These are phyloP conservation scores for Sebastes itinus DNA, from an alignment of 2,797 vertebrate genomes.

Conservation along the genomic window DNA sequence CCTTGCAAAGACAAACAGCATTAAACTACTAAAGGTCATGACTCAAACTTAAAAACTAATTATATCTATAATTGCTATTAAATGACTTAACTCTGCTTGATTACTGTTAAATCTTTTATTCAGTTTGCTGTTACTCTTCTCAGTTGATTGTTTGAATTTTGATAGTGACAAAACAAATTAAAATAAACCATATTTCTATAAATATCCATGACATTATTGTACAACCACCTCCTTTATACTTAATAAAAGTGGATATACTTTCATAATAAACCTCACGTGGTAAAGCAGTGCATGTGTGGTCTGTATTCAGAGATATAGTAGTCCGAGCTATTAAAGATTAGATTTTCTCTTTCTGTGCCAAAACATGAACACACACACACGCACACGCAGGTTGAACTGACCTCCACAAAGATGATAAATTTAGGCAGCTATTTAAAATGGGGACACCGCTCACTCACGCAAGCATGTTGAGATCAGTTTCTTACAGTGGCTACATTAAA, in stretches of 20 bases:
- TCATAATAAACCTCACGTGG: not conserved
- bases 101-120: not conserved
- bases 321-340: not conserved
- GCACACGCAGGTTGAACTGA: slow-evolving; percentile 70
- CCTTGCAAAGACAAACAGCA: slow-evolving; percentile 4
- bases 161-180: not conserved
- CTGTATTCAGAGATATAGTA: not conserved
- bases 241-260: not conserved
- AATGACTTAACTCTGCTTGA: not conserved
- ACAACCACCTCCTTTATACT: not conserved
- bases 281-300: not conserved
- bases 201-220: not conserved
- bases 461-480: slow-evolving; percentile 86
- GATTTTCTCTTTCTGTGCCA: slow-evolving; percentile 16
- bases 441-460: slow-evolving; percentile 80
- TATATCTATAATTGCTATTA: not conserved
- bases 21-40: slow-evolving; percentile 3
- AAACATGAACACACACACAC: slow-evolving; percentile 26
- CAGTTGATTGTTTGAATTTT: not conserved
- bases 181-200: not conserved
- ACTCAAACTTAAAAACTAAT: not conserved
- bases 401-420: slow-evolving; percentile 86
- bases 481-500: slow-evolving; percentile 84
- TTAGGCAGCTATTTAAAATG: slow-evolving; percentile 86
- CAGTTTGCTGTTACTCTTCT: not conserved